Evolutionary conservation across 2,797 vertebrate species (phyloP).

Genomic region (Acipenser ruthenus): DNA sequence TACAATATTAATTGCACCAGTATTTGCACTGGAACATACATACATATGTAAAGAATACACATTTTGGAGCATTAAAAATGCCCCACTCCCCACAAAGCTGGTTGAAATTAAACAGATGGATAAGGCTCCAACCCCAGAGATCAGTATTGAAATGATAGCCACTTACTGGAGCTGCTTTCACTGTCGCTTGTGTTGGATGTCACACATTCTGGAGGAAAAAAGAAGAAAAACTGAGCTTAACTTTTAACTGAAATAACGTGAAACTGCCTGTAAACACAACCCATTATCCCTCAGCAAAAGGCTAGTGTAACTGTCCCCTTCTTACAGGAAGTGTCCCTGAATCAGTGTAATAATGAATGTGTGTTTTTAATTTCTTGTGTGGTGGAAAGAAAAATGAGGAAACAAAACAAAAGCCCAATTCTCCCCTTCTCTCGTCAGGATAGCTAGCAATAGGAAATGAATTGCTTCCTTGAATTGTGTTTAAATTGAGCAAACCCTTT

Average conservation of each 20-base stretch:
- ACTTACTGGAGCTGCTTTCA: constrained; percentile 99
- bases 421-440: constrained; percentile 28
- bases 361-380: neutral
- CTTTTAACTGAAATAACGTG: neutral
- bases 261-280: no score
- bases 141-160: constrained; percentile 20
- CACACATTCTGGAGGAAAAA: constrained; percentile 74
- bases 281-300: no score
- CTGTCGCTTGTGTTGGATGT: constrained; percentile 99
- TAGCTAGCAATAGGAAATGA: constrained; percentile 57
- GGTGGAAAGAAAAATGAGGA: constrained; percentile 20
- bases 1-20: constrained; percentile 9
- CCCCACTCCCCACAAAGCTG: neutral
- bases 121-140: neutral
- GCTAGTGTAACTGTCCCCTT: no score
- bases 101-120: constrained; percentile 2
- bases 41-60: neutral
- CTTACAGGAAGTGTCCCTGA: neutral
- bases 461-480: constrained; percentile 52
- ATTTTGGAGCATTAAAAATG: neutral
- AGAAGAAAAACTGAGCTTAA: constrained; percentile 13
- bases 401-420: constrained; percentile 41
- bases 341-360: no score
- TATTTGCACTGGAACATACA: neutral
- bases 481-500: constrained; percentile 32